Evolutionary conservation across 1,140 invertebrate species (phyloP), one percentile per base, ranked within the genome.

Genomic region (Zophobas morio): DNA sequence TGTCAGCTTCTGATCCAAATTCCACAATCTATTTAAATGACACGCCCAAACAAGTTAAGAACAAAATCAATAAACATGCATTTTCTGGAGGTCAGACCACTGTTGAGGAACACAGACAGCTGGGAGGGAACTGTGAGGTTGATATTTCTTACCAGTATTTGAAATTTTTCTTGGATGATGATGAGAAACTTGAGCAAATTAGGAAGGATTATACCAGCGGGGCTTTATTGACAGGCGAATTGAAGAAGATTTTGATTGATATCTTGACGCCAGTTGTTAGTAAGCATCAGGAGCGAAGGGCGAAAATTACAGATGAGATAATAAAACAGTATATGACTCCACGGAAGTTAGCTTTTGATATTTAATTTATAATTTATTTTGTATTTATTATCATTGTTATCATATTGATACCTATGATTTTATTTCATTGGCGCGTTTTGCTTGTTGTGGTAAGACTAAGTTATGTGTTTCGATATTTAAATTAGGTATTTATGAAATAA

Each of bases 91-190:
- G 99, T 36, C 94, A 94, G 83, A 90, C 93, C 6, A 98, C 97
- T 0, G 88, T 98, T 0, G 98, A 99, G 87, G 95, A 99, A 85
- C 99, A 99, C 85, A 88, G 94, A 79, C 88, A 93, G 85, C 87
- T 93, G 54, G 98, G 99, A 42, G 99, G 98, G 1, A 95, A 99
- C 86, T 98, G 98, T 85, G 95, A 96, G 80, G 91, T 99, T 1
- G 99, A 99, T 88, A 94, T 98, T 70, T 95, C 97, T 0, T 99
- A 93, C 88, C 98, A 99, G 86, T 98, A 99, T 89, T 88, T 99
- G 1, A 93, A 89, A 54, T 99, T 99, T 87, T 99, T 99, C 88
- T 84, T 99, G 56, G 97, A 99, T 78, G 96, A 99, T 88, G 98
- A 99, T 87, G 92, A 93, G 0, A 91, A 91, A 86, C 87, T 99